Evolutionary conservation across 2,888 invertebrate genomes (phyloP), one percentile per base, ranked within the genome.

Genomic region (Torymus texanus): DNA sequence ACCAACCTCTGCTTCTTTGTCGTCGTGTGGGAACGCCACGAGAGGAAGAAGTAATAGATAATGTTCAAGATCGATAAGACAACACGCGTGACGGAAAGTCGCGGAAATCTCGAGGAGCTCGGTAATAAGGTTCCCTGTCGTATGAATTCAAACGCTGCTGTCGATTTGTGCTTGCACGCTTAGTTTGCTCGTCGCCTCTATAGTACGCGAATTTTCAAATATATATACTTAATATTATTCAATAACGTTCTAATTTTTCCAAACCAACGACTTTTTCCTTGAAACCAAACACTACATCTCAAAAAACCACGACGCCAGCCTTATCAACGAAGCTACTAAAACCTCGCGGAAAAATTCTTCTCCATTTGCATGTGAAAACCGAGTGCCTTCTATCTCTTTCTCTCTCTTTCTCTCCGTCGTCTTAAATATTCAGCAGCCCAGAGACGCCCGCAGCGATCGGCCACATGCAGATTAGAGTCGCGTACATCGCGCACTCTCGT

Each of bases 351-450:
- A 41, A 41, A 41, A 41, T 41, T 41, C 50, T 51, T 41, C 59
- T 53, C 51, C 84, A 89, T 89, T 89, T 89, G 88, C 89, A 89
- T 89, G 87, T 88, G 88, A 89, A 88, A 88, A 88, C 88, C 66
- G 24, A 66, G 85, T 87, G 87, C 13, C 53, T 53, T 29, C n/a
- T n/a, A 10, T 88, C 88, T 88, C 51, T 18, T 85, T 84, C 85
- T 84, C 85, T 86, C 87, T 51, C 74, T 29, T 59, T 24, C 41
- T 41, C 41, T 5, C 41, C 10, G 8, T 29, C 87, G 86, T 87
- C 88, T 89, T 88, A 88, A 89, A 89, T 89, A 89, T 89, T 89
- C 89, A 89, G 87, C 85, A 87, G 86, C 87, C 86, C 87, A 24
- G 88, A 10, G 24, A 51, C 50, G 55, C 10, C 88, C 86, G 41